Conservation (phyloP, 2,888 invertebrate species). For the Ceraclea dissimilis region DNA sequence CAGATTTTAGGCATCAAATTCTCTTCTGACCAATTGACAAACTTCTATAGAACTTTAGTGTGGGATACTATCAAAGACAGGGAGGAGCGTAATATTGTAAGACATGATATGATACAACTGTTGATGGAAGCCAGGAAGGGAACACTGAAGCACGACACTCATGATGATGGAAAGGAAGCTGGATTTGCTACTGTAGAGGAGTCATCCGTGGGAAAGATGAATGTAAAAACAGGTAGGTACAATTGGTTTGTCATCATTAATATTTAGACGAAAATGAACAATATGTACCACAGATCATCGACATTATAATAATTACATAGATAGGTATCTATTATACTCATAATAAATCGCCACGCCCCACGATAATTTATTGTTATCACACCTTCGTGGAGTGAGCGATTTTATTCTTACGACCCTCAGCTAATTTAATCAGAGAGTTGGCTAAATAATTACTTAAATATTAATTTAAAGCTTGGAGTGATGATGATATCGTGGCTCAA, state of each 20-base stretch:
- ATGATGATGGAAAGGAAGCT: slow-evolving; percentile 36
- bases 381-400: not conserved
- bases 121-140: slow-evolving; percentile 44
- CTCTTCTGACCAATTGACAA: not conserved
- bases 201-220: slow-evolving; percentile 33
- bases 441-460: not conserved
- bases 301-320: not conserved
- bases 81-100: slow-evolving; percentile 37
- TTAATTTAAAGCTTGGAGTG: slow-evolving; percentile 29
- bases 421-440: too few relatives aligned
- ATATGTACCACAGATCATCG: too few relatives aligned
- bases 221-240: not conserved
- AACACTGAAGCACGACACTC: slow-evolving; percentile 30
- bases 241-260: not conserved
- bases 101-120: slow-evolving; percentile 50
- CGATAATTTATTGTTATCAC: too few relatives aligned
- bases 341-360: not conserved
- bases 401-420: not conserved
- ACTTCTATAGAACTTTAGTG: not conserved
- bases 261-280: too few relatives aligned
- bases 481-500: slow-evolving; percentile 33
- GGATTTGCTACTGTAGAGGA: slow-evolving; percentile 41
- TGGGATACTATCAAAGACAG: slow-evolving; percentile 37
- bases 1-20: not conserved
- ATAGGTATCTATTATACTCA: not conserved